These are phyloP conservation scores for Poecilobothrus nobilitatus DNA, from an alignment of 2,888 invertebrate genomes.

Conservation along the genomic window DNA sequence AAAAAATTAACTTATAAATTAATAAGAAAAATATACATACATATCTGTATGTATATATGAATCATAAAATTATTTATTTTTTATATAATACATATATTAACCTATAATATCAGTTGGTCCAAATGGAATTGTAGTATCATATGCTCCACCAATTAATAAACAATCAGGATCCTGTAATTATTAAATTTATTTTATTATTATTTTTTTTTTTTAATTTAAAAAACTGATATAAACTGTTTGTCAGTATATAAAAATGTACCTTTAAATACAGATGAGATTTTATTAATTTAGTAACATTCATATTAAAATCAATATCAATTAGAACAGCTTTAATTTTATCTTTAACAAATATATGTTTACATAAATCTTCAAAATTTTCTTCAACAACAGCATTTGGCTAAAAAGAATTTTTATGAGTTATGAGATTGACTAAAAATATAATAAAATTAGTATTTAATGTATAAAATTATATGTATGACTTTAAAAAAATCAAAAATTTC, in stretches of 20 bases:
- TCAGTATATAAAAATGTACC: conserved; percentile 12
- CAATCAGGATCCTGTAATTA: conserved; percentile 38
- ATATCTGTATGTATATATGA: not conserved
- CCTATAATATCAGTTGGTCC: conserved; percentile 17
- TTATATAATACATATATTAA: not conserved
- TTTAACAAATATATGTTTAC: conserved; percentile 30
- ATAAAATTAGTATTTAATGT: no score
- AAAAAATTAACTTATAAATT: not conserved
- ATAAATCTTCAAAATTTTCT: conserved; percentile 30
- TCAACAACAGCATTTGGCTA: conserved; percentile 25
- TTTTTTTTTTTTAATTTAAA: no score
- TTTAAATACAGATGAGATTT: conserved; percentile 43
- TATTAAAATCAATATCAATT: conserved; percentile 45
- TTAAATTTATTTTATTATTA: no score
- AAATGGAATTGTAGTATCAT: conserved; percentile 35
- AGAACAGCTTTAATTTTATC: conserved; percentile 45
- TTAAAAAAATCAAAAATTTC: no score
- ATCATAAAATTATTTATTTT: not conserved
- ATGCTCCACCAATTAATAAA: conserved; percentile 44
- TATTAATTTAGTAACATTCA: conserved; percentile 44
- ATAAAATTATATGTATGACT: no score
- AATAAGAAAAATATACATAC: not conserved
- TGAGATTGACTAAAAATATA: no score
- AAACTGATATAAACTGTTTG: no score
- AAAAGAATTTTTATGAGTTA: not conserved